These are phyloP conservation scores for Tapera naevia DNA, from an alignment of 2,797 vertebrate genomes.

Conservation along the genomic window DNA sequence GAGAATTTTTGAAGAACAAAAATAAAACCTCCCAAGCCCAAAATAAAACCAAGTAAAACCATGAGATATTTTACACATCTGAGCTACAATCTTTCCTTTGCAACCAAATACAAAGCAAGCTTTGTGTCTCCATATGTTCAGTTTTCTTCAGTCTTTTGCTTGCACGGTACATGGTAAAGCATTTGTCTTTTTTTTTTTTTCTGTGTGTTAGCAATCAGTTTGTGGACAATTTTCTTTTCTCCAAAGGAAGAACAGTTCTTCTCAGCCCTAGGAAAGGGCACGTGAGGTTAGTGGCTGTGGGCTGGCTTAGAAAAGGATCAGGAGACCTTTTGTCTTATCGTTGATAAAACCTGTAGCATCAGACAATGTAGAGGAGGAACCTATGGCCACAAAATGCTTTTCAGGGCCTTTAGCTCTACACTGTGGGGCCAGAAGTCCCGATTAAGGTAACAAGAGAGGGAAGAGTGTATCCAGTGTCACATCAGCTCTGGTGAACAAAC, in stretches of 20 bases:
- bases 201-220: not conserved
- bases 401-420: not conserved
- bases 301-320: not conserved
- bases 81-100: not conserved
- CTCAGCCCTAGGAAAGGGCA: not conserved
- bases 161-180: accelerated
- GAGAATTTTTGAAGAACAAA: not conserved
- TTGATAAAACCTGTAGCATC: not conserved
- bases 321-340: not conserved
- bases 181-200: not conserved
- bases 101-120: not conserved
- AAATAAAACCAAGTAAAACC: not conserved
- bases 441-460: not conserved
- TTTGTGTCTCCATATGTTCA: not conserved
- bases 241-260: not conserved
- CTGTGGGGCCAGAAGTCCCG: not conserved
- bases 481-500: not conserved
- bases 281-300: not conserved
- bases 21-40: not conserved
- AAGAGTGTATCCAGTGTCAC: not conserved
- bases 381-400: not conserved
- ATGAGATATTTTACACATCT: not conserved
- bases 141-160: not conserved
- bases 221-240: not conserved
- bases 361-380: not conserved